phyloP scores from a whole-genome alignment of 2,888 invertebrate genomes.

The Rhopalosiphum nymphaeae region DNA sequence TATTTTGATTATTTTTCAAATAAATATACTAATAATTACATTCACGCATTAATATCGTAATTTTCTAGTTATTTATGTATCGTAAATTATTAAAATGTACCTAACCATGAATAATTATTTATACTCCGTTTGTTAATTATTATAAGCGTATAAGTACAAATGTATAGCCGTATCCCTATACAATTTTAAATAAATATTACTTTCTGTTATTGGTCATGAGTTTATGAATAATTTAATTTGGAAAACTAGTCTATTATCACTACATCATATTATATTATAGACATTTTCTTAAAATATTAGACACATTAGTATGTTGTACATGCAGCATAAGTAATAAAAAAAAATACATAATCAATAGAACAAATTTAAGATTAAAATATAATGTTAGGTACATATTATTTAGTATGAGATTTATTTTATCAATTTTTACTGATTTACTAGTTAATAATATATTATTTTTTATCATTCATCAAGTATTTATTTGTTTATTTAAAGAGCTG shows the following conservation, averaged over 20 bases:
- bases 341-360: background rate
- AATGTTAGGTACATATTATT: background rate
- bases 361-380: background rate
- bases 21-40: background rate
- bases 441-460: background rate
- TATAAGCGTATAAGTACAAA: background rate
- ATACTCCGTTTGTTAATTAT: background rate
- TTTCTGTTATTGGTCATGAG: background rate
- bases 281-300: background rate
- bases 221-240: background rate
- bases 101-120: background rate
- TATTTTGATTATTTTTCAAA: background rate
- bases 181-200: background rate
- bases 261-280: background rate
- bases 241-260: background rate
- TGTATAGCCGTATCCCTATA: background rate
- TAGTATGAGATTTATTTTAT: background rate
- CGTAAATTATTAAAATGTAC: background rate
- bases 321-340: background rate
- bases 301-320: background rate
- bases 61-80: background rate
- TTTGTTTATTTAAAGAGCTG: background rate
- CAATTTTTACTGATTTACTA: background rate
- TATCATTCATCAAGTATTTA: background rate
- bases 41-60: background rate